Evolutionary conservation across 2,888 invertebrate species (phyloP).

Genomic region (Ormia ochracea): DNA sequence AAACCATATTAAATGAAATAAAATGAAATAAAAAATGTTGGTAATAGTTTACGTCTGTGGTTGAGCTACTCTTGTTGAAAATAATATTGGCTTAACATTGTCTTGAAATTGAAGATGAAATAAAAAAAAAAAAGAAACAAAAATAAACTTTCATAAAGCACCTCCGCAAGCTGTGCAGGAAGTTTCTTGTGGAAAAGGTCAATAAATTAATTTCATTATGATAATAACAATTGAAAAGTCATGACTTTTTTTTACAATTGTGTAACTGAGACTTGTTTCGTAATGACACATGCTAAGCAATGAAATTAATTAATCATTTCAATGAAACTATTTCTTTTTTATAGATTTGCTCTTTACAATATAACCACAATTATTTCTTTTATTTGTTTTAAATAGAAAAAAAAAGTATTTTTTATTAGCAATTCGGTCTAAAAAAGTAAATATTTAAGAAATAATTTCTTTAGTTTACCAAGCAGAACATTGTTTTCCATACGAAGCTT

Average conservation of each 20-base stretch:
- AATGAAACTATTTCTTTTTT: neutral
- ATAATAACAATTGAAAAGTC: neutral
- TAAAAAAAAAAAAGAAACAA: neutral
- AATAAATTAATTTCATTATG: slow-evolving; percentile 4
- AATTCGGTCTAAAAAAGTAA: neutral
- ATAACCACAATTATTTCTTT: slow-evolving; percentile 3
- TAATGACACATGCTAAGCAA: neutral
- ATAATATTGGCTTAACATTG: neutral
- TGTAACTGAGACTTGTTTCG: neutral
- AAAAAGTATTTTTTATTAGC: neutral
- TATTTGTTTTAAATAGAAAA: too few species aligned
- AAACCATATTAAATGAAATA: neutral
- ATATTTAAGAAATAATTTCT: too few species aligned
- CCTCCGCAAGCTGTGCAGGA: neutral
- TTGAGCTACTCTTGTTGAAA: neutral
- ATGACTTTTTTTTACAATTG: neutral
- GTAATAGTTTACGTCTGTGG: slow-evolving; percentile 14
- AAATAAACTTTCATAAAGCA: slow-evolving; percentile 3
- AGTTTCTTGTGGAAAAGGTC: slow-evolving; percentile 34
- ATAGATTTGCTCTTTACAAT: neutral
- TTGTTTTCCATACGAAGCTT: too few species aligned
- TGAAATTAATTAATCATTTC: slow-evolving; percentile 1
- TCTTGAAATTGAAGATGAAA: slow-evolving; percentile 19
- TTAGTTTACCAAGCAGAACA: too few species aligned
- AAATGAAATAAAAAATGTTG: neutral